A percentile compares a stretch with the other conserved stretches of the same genome.
These are phyloP conservation scores for Candidula unifasciata DNA, from an alignment of 2,888 invertebrate species.

Conservation along the genomic window DNA sequence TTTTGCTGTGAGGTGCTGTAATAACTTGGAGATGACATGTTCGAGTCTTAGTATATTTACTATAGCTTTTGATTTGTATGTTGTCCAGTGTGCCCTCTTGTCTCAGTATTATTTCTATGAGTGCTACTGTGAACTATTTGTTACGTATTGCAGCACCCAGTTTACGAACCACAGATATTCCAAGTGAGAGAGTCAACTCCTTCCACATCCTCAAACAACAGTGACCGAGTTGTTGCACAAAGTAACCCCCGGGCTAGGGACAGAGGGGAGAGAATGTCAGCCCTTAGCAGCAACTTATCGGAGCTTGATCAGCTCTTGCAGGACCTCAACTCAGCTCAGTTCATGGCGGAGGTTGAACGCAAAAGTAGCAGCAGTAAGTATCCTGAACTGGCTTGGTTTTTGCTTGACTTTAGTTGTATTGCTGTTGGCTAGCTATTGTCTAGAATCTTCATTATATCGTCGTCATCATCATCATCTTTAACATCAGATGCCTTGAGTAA, in stretches of 20 bases:
- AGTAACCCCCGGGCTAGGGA: constrained; percentile 31
- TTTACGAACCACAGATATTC: constrained; percentile 67
- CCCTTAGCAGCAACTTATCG: constrained; percentile 85
- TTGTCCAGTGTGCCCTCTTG: no score
- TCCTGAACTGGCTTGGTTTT: neutral
- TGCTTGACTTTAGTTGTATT: neutral
- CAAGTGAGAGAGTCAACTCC: constrained; percentile 58
- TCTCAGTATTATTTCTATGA: no score
- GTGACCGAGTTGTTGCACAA: neutral
- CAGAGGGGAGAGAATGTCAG: constrained; percentile 63
- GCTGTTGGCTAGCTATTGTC: neutral
- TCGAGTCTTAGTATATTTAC: no score
- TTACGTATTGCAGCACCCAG: constrained; percentile 62
- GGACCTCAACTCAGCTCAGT: constrained; percentile 86
- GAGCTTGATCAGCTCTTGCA: constrained; percentile 94
- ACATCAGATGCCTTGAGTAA: neutral
- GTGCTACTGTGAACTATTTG: no score
- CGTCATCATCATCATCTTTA: neutral
- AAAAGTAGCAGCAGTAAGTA: constrained; percentile 49
- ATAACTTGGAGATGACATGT: no score
- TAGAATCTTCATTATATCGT: no score
- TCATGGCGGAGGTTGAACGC: constrained; percentile 75
- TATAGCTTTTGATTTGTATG: no score
- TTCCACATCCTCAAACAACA: constrained; percentile 1
- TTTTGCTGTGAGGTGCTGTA: no score